Evolutionary conservation across 2,113 vertebrate species (phyloP).

Genomic region (Delphinus delphis): DNA sequence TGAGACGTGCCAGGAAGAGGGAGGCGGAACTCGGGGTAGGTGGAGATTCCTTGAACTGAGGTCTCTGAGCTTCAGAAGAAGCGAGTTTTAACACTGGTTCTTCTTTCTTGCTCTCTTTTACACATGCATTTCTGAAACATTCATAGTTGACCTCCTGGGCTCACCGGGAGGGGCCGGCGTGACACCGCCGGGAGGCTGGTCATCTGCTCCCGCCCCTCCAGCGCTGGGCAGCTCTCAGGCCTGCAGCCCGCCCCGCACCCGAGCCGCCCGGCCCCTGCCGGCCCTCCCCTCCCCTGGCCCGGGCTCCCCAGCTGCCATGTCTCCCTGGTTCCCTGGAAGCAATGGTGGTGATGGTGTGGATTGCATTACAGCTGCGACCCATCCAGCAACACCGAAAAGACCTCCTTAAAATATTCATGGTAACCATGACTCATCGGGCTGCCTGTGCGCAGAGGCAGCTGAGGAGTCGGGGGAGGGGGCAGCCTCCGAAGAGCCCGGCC

Average conservation of each 20-base stretch:
- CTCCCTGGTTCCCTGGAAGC: neutral
- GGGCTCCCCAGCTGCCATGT: neutral
- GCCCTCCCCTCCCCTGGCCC: neutral
- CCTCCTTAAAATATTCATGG: conserved; percentile 43
- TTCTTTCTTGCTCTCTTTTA: no score
- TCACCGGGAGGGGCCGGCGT: rapidly evolving
- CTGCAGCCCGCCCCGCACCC: neutral
- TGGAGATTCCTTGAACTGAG: neutral
- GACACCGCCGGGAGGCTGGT: neutral
- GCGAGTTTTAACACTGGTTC: rapidly evolving
- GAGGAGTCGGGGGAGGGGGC: neutral
- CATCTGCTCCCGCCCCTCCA: neutral
- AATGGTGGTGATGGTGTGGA: neutral
- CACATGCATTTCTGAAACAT: neutral
- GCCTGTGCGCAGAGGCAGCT: neutral
- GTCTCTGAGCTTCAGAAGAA: neutral
- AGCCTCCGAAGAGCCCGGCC: neutral
- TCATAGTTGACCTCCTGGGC: neutral
- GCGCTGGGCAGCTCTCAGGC: rapidly evolving
- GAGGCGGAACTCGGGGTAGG: neutral
- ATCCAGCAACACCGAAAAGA: neutral
- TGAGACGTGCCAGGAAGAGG: neutral
- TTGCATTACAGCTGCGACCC: neutral
- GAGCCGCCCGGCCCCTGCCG: rapidly evolving
- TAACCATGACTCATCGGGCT: neutral